Evolutionary conservation across 2,888 invertebrate species (phyloP), one percentile per base, ranked within the genome.

Genomic region (Rhingia campestris): DNA sequence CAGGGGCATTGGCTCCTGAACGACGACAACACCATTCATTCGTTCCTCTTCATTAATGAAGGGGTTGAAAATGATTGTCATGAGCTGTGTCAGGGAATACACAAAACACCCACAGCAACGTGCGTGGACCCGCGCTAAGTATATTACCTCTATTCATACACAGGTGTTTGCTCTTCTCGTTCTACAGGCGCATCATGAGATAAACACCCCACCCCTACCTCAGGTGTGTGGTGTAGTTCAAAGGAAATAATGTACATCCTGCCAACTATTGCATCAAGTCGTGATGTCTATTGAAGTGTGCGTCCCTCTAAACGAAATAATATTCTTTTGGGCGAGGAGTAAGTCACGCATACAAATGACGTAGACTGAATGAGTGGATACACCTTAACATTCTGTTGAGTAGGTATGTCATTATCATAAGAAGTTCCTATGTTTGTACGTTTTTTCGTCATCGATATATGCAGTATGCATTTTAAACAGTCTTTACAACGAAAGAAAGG

Each of bases 1-100:
- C 22, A 56, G 56, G 77, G 56, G 77, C 77, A 77, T 64, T 77
- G 70, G 77, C 70, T 70, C 63, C 70, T 70, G 59, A 70, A 70
- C 63, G 49, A 70, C 63, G 49, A 49, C 70, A 70, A 56, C 72
- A 54, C 32, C 32, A 54, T 72, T 72, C 67, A 69, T 69, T 76
- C 54, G 56, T 69, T 39, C 51, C 43, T 69, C 54, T 63, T 77
- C 74, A 75, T 51, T 75, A 58, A 66, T 66, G 74, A 72, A 61
- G 70, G 70, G 70, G 51, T 72, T 22, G 22, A 51, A 51, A 59
- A 59, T 75, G 58, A 49, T 66, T 75, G 66, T 51, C 35, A 75
- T 66, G 58, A 41, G 49, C 32, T 53, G 53, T 47, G 47, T 47
- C 6, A 4, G 6, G 22, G 4, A 22, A 22, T 22, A 22, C 22